A percentile compares a stretch with the other conserved stretches of the same genome.
Evolutionary conservation across 2,113 vertebrate genomes (phyloP).

Genomic region (Taxidea taxus): DNA sequence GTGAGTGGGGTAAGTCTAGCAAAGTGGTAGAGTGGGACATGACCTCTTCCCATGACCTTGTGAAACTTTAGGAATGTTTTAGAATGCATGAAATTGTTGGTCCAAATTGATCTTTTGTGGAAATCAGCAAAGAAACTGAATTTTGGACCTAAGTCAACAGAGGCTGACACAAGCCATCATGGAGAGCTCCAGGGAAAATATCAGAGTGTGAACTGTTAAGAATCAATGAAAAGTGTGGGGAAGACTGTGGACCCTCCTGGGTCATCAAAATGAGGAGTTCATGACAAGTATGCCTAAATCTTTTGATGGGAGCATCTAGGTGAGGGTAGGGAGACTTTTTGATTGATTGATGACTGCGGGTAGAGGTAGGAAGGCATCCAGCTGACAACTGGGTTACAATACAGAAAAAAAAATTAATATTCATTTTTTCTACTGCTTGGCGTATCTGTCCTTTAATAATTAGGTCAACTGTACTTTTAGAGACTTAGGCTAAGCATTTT

Average conservation of each 20-base stretch:
- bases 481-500: background rate
- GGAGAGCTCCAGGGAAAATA: background rate
- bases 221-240: background rate
- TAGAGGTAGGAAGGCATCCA: background rate
- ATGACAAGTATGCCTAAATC: background rate
- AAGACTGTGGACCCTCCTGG: background rate
- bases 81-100: constrained; percentile 41
- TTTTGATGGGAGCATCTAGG: background rate
- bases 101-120: constrained; percentile 42
- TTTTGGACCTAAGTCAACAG: constrained; percentile 16
- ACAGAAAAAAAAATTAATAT: background rate
- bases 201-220: background rate
- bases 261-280: background rate
- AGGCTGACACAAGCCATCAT: background rate
- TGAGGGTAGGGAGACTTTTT: background rate
- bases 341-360: background rate
- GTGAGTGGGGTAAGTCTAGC: background rate
- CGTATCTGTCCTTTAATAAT: background rate
- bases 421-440: background rate
- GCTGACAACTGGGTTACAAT: background rate
- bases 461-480: background rate
- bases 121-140: constrained; percentile 36
- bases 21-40: background rate
- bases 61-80: constrained; percentile 36
- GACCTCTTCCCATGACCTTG: constrained; percentile 41